Base-by-base conservation (phyloP, 2,797 vertebrate genomes). In the Sebastes aleutianus region DNA sequence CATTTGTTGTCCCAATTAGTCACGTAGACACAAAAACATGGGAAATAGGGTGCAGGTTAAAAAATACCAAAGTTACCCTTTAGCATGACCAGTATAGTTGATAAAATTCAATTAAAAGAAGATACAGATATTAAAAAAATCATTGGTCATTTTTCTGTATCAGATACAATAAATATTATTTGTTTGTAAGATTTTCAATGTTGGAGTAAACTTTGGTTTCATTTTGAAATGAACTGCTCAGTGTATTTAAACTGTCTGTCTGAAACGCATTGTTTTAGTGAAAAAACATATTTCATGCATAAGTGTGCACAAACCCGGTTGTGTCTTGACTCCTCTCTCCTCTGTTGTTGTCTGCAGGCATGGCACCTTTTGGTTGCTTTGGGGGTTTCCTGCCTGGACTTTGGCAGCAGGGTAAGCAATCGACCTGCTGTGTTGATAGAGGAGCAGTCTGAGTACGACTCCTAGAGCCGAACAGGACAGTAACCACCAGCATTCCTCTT, bases 291-390 rank as follows among this genome's bases (percentile, higher is more conserved):
- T 62, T 70, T 39, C 31, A 56, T 14, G 24, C 27, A 32, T 4
- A 13, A 34, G 14, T 56, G 13, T 65, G 12, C 6, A 43, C 14
- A 63, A 70, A 64, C 50, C 14, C 12, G 12, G 5, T 50, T 10
- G 20, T 59, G 4, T 84, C 1, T 26, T 80, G 53, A 88, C 62
- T 8, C 70, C 3, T 71, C 2, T 26, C 34, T 80, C 11, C 59
- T 31, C 14, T 79, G 50, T 76, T 0, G 67, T 54, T 88, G 57
- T 92, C 81, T 92, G 73, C 95, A 98, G 98, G 90, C 65, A 10
- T 99, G 97, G 97, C 95, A 95, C 74, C 98, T 97, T 89, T 92
- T 98, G 85, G 87, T 99, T 39, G 96, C 97, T n/a, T 87, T 99
- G 91, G 97, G 97, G 0, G 84, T 95, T 80, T 95, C 96, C 87